Evolutionary conservation across 2,888 invertebrate genomes (phyloP).

Genomic region (Pteria penguin): DNA sequence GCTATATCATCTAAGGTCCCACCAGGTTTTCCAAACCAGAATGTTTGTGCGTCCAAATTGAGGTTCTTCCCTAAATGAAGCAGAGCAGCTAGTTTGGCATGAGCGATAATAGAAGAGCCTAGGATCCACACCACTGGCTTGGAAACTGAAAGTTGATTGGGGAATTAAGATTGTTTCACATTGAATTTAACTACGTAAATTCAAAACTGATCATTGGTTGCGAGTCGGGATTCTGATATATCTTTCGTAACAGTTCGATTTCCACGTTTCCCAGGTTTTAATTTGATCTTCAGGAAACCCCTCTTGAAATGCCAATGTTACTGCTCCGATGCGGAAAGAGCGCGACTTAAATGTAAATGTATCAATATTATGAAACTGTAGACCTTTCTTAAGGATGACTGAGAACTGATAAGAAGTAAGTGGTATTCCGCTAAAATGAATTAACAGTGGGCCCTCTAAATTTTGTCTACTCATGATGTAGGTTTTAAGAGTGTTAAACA

Average conservation of each 20-base stretch:
- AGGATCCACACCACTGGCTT: not conserved
- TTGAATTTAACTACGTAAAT: too few relatives aligned
- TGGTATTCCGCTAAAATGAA: not conserved
- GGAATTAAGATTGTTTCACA: too few relatives aligned
- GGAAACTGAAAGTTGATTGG: not conserved
- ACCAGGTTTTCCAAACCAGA: not conserved
- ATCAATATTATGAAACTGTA: constrained; percentile 4
- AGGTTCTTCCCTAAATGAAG: not conserved
- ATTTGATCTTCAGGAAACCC: not conserved
- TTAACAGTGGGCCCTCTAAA: not conserved
- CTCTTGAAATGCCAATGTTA: not conserved
- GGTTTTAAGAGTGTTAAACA: not conserved
- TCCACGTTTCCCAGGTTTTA: not conserved
- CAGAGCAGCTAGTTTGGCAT: not conserved
- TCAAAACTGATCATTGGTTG: too few relatives aligned
- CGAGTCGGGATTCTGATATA: not conserved
- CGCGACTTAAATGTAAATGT: not conserved
- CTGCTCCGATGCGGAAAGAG: not conserved
- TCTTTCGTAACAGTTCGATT: not conserved
- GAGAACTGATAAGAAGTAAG: constrained; percentile 1
- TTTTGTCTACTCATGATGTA: not conserved
- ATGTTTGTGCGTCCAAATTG: not conserved
- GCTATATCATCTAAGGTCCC: not conserved
- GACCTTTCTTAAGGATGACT: not conserved
- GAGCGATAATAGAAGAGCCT: constrained; percentile 1